A percentile compares a stretch with the other conserved stretches of the same genome.
Evolutionary conservation across 2,113 vertebrate genomes (phyloP).

Genomic region (Nestor notabilis): DNA sequence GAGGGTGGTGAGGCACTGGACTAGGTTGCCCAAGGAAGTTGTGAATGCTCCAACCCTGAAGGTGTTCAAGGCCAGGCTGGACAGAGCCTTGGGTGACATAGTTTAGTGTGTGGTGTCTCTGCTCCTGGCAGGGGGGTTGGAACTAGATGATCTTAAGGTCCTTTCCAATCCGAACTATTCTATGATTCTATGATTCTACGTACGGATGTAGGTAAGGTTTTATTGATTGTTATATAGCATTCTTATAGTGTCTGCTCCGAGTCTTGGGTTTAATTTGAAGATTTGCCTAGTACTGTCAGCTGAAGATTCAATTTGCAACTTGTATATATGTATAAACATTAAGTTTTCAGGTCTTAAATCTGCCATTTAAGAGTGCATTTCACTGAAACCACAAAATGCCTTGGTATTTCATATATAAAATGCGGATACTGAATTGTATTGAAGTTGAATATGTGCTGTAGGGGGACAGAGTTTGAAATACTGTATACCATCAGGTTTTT

Average conservation of each 20-base stretch:
- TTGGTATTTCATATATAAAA: background rate
- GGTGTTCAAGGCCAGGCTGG: too few relatives aligned
- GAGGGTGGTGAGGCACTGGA: too few relatives aligned
- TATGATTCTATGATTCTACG: too few relatives aligned
- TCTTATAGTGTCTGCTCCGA: background rate
- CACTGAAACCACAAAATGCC: background rate
- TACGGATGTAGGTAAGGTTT: background rate
- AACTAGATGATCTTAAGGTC: too few relatives aligned
- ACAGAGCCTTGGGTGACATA: too few relatives aligned
- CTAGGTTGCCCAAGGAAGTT: too few relatives aligned
- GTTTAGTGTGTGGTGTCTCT: too few relatives aligned
- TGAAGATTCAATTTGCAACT: background rate
- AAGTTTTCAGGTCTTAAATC: background rate
- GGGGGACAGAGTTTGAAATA: background rate
- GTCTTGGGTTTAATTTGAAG: background rate
- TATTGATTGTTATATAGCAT: background rate
- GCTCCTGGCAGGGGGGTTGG: too few relatives aligned
- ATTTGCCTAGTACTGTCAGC: background rate
- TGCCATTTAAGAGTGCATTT: background rate
- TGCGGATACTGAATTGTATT: background rate
- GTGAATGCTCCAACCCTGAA: too few relatives aligned
- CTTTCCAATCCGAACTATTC: too few relatives aligned
- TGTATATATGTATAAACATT: background rate
- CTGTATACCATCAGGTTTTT: background rate
- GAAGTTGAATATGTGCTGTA: background rate